Evolutionary conservation across 2,797 vertebrate species (phyloP).

Genomic region (Pogoniulus pusillus): DNA sequence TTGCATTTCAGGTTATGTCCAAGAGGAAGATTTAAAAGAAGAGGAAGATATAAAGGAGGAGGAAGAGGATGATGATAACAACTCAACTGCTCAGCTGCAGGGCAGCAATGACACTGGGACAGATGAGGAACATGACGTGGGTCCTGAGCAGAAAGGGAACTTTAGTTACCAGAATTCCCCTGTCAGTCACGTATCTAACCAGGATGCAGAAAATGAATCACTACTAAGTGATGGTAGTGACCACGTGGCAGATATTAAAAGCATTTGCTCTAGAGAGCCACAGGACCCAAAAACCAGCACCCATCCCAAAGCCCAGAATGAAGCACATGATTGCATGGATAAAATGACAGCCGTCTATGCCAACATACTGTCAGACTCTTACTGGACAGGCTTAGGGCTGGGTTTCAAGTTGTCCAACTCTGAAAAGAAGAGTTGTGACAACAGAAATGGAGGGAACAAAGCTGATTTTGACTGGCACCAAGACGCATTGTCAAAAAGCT

Average conservation of each 20-base stretch:
- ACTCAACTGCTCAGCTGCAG: constrained; percentile 86
- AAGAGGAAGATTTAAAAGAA: constrained; percentile 88
- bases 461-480: constrained; percentile 98
- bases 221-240: constrained; percentile 93
- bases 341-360: constrained; percentile 98
- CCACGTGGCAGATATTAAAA: constrained; percentile 91
- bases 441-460: constrained; percentile 89
- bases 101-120: constrained; percentile 88
- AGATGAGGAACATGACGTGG: constrained; percentile 89
- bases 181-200: constrained; percentile 91
- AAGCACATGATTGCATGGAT: constrained; percentile 90
- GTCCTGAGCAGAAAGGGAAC: constrained; percentile 89
- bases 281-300: constrained; percentile 78
- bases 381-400: constrained; percentile 94
- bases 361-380: constrained; percentile 97
- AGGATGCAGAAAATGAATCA: constrained; percentile 92
- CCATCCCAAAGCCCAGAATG: constrained; percentile 83
- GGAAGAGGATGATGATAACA: constrained; percentile 88
- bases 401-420: constrained; percentile 90
- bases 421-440: constrained; percentile 90
- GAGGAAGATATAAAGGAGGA: constrained; percentile 86
- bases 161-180: constrained; percentile 97
- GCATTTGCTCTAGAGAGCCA: constrained; percentile 83
- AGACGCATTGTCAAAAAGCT: constrained; percentile 93
- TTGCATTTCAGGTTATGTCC: constrained; percentile 89